Base-by-base conservation (phyloP, 2,113 vertebrate species). In the Channa argus region DNA sequence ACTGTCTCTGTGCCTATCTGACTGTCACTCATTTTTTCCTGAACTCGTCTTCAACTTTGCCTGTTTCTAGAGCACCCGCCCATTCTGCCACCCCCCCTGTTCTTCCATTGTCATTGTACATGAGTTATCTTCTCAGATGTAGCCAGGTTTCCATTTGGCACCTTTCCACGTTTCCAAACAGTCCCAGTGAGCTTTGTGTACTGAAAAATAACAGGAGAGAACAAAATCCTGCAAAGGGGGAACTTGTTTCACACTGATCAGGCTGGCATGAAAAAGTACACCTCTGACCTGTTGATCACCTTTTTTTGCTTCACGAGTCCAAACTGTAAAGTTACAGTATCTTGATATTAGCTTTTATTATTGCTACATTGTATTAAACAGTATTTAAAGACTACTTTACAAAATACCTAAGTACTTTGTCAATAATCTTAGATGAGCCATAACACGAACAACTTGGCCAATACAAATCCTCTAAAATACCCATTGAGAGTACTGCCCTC, bases 121-220 rank as follows among this genome's bases (percentile, higher is more conserved):
- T 8, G 47, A 50, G 46, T 11, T 79, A 15, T 71, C 52, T 60
- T 71, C 73, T 68, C 53, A 50, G 53, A 52, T 64, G 47, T 33
- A 59, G 71, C 71, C 63, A 46, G 46, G 43, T 88, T 84, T 82
- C 75, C 76, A 74, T 71, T 82, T 86, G 78, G 80, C 80, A 51
- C 12, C 2, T 9, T 55, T 80, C 79, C 69, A 82, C 50, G 1
- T 86, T 89, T 89, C 71, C 80, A 67, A 63, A 58, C 55, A 8
- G 71, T 80, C 63, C 65, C 54, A 63, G 74, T 63, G 84, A 59
- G 76, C 36, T 47, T 64, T 84, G 69, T 77, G 77, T 83, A 52
- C 54, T 67, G 44, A 53, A 53, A 82, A 60, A 65, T 62, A 53
- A 77, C 53, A 36, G 14, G 10, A 58, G 55, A 44, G 51, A 66